Conservation (phyloP, 2,888 invertebrate genomes). For the Clitarchus hookeri region DNA sequence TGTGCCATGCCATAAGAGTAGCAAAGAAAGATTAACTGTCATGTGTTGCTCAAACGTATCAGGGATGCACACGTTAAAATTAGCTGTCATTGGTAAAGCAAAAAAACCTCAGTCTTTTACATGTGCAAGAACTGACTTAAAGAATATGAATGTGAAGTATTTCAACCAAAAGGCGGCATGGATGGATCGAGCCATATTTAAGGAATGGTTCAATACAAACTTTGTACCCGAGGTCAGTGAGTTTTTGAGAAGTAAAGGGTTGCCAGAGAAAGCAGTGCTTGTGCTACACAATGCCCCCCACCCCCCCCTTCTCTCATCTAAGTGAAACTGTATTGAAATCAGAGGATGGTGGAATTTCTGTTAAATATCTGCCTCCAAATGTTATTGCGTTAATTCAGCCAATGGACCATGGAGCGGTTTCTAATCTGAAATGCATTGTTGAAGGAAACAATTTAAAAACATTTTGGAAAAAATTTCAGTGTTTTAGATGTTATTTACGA, state of each 20-base stretch:
- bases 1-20: no score
- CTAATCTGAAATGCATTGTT: not conserved
- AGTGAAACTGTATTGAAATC: not conserved
- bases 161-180: not conserved
- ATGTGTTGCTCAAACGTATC: no score
- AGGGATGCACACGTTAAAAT: no score
- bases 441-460: not conserved
- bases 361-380: conserved; percentile 11
- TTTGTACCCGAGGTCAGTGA: not conserved
- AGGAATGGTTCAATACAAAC: not conserved
- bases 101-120: no score
- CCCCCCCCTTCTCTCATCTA: no score
- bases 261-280: no score
- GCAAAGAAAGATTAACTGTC: no score
- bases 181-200: conserved; percentile 16
- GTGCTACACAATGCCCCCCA: no score
- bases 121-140: not conserved
- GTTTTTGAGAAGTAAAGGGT: no score
- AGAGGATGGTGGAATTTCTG: not conserved
- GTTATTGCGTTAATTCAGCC: not conserved
- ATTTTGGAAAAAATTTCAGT: not conserved
- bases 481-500: no score
- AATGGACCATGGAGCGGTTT: not conserved
- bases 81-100: no score
- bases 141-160: not conserved